phyloP scores from a whole-genome alignment of 2,797 vertebrate species.

The Argya squamiceps region DNA sequence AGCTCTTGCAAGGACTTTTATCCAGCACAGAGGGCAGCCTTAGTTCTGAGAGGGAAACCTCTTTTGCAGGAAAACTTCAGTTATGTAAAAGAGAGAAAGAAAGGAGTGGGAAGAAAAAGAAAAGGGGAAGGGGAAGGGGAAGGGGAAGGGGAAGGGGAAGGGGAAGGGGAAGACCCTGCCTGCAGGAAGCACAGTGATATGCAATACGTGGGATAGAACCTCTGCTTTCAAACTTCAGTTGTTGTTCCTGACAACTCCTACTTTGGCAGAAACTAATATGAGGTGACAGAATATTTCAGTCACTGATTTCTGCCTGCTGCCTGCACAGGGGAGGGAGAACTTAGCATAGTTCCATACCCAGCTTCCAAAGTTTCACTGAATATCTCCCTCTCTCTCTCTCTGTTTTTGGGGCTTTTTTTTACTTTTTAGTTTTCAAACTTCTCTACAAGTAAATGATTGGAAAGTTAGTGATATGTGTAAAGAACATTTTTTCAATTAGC shows the following conservation, averaged over 20 bases:
- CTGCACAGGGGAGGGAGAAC: neutral
- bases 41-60: neutral
- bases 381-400: neutral
- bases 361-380: neutral
- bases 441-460: conserved; percentile 46
- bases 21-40: conserved; percentile 15
- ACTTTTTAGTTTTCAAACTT: conserved; percentile 42
- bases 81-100: neutral
- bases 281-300: conserved; percentile 2
- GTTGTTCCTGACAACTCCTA: neutral
- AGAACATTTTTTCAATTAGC: conserved; percentile 70
- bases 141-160: too few species aligned
- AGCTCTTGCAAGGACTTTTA: conserved; percentile 12
- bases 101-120: accelerated
- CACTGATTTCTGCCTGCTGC: neutral
- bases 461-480: conserved; percentile 64
- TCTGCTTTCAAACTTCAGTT: neutral
- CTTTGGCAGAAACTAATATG: neutral
- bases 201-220: neutral
- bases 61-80: neutral
- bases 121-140: accelerated
- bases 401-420: neutral
- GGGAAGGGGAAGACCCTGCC: neutral
- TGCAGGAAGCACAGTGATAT: neutral
- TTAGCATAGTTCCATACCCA: neutral